phyloP scores from a whole-genome alignment of 64 coral and sea anemone species.

The Platygyra sinensis region DNA sequence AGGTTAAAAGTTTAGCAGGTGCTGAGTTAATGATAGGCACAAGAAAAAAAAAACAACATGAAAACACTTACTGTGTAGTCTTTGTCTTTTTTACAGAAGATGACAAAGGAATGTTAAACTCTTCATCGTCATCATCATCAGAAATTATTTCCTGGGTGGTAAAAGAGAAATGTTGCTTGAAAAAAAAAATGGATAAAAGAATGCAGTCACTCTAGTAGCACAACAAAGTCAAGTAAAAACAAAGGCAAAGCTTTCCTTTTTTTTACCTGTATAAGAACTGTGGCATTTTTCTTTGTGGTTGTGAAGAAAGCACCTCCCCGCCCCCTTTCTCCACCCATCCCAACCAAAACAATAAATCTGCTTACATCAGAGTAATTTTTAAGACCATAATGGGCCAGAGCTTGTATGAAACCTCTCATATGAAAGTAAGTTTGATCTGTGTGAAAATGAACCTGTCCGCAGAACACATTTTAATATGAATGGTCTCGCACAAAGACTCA shows the following conservation, averaged over 20 bases:
- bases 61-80: conserved; percentile 1
- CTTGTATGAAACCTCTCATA: neutral
- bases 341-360: neutral
- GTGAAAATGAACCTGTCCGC: no score
- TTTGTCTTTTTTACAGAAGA: conserved; percentile 49
- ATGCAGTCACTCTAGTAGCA: neutral
- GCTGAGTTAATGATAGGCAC: neutral
- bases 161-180: neutral
- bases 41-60: neutral
- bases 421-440: neutral
- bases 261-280: neutral
- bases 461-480: no score
- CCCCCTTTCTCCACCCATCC: no score
- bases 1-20: neutral
- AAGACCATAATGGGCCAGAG: neutral
- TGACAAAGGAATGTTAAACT: conserved; percentile 54
- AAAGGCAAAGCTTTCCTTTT: no score
- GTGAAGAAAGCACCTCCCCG: no score
- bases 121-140: conserved; percentile 58
- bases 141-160: neutral
- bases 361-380: neutral
- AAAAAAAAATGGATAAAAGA: neutral
- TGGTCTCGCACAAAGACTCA: no score
- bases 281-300: no score
- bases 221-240: neutral